These are phyloP conservation scores for Tenthredo livida DNA, from an alignment of 2,888 invertebrate genomes.

Conservation along the genomic window DNA sequence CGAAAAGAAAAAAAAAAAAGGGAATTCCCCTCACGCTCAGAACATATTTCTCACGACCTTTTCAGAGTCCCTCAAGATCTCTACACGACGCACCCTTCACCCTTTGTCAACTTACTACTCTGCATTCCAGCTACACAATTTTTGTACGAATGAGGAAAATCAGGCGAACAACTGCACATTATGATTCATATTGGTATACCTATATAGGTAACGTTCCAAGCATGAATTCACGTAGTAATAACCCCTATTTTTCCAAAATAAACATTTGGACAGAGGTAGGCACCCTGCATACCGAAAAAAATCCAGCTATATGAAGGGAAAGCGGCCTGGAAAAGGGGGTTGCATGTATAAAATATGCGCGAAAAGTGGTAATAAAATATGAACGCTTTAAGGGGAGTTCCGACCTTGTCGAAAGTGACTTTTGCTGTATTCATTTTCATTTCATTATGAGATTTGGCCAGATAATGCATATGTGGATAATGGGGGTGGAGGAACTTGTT, in stretches of 20 bases:
- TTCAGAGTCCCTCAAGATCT: slow-evolving; percentile 22
- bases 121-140: slow-evolving; percentile 15
- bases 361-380: slow-evolving; percentile 27
- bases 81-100: neutral
- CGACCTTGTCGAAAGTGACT: neutral
- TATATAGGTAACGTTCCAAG: neutral
- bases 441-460: neutral
- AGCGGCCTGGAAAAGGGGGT: neutral
- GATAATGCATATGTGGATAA: neutral
- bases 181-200: slow-evolving; percentile 13
- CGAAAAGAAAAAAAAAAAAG: neutral
- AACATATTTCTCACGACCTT: slow-evolving; percentile 21
- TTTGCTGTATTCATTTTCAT: neutral
- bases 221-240: neutral
- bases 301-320: neutral
- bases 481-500: neutral
- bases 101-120: neutral
- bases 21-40: slow-evolving; percentile 11
- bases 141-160: neutral
- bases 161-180: neutral
- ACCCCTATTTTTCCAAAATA: neutral
- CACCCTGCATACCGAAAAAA: neutral
- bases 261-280: slow-evolving; percentile 8
- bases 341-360: neutral
- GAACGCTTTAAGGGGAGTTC: neutral